Evolutionary conservation across 2,113 vertebrate genomes (phyloP).

Genomic region (Camelus bactrianus): DNA sequence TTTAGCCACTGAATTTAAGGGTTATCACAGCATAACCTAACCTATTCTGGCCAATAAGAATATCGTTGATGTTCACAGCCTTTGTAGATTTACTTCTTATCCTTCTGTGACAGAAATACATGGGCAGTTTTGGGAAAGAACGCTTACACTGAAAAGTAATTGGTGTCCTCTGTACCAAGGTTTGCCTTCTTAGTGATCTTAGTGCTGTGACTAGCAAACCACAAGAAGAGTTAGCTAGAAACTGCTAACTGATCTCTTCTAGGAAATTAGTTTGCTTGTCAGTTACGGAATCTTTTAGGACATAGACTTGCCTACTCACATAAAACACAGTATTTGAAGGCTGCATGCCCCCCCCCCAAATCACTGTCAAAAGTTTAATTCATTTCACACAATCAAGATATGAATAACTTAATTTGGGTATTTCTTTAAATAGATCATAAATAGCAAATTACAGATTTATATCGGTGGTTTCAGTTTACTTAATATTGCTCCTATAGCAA

Average conservation of each 20-base stretch:
- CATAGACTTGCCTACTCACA: not conserved
- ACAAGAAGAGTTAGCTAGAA: not conserved
- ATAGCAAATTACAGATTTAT: not conserved
- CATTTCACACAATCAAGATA: not conserved
- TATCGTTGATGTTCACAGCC: not conserved
- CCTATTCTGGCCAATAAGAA: not conserved
- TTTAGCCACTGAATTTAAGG: not conserved
- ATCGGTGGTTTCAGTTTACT: not conserved
- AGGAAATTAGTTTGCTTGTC: not conserved
- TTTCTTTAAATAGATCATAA: slow-evolving; percentile 22
- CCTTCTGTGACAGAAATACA: not conserved
- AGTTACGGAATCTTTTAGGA: not conserved
- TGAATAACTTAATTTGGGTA: not conserved
- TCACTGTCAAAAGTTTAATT: not conserved
- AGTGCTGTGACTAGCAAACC: not conserved
- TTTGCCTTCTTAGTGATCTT: not conserved
- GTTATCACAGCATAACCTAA: not conserved
- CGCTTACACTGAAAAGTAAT: not conserved
- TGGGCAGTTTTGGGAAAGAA: not conserved
- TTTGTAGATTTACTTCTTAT: not conserved
- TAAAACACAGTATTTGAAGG: slow-evolving; percentile 12
- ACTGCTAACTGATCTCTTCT: not conserved
- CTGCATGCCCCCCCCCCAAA: not conserved
- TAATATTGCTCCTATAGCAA: not conserved
- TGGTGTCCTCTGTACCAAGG: not conserved